phyloP scores from a whole-genome alignment of 1,140 invertebrate species.

The Rhyacophila brunnea region DNA sequence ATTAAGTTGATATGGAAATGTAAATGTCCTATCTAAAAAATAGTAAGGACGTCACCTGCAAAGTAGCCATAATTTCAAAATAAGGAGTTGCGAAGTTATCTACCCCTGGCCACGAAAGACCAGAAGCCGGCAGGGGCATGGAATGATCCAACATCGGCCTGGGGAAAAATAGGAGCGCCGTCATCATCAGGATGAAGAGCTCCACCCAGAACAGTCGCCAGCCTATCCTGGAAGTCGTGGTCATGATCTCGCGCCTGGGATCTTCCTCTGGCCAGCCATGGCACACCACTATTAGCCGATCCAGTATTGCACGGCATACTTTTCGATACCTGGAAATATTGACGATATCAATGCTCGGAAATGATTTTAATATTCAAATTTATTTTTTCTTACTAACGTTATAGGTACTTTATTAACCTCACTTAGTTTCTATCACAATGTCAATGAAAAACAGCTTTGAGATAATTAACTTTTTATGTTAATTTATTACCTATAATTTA shows the following conservation, averaged over 20 bases:
- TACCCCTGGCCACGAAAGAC: conserved; percentile 8
- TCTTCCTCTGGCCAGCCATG: conserved; percentile 9
- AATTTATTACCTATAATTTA: too few species aligned
- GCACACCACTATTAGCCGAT: conserved; percentile 11
- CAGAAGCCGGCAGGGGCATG: conserved; percentile 23
- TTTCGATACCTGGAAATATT: background rate
- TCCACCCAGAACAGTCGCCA: conserved; percentile 28
- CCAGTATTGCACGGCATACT: conserved; percentile 1
- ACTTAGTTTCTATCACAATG: too few species aligned
- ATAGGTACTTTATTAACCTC: too few species aligned
- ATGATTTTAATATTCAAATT: too few species aligned
- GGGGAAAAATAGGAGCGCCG: conserved; percentile 16
- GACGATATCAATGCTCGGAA: too few species aligned
- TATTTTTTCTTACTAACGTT: too few species aligned
- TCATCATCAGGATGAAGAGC: conserved; percentile 13
- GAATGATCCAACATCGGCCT: conserved; percentile 20
- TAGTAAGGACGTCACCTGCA: conserved; percentile 23
- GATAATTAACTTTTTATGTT: too few species aligned
- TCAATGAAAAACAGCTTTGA: too few species aligned
- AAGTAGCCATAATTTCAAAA: conserved; percentile 20
- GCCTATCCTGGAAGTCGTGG: conserved; percentile 17
- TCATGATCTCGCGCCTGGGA: conserved; percentile 11
- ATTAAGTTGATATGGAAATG: too few species aligned
- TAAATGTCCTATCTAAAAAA: too few species aligned
- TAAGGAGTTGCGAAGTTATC: conserved; percentile 21